phyloP scores from a whole-genome alignment of 2,888 invertebrate species.

The Acanthacorydalis orientalis region DNA sequence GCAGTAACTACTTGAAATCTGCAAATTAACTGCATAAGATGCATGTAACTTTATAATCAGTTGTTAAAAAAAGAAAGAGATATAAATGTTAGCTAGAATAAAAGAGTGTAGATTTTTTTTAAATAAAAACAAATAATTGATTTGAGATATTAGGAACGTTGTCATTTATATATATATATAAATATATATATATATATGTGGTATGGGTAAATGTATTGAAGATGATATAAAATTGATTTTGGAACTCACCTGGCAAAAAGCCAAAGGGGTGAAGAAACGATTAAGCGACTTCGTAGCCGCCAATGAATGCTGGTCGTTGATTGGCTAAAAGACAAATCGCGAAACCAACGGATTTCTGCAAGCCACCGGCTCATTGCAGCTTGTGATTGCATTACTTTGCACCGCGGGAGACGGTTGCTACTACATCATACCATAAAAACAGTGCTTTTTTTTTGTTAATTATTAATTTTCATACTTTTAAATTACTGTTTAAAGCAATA shows the following conservation, averaged over 20 bases:
- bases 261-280: conserved; percentile 1
- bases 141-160: too few species aligned
- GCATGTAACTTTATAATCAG: too few species aligned
- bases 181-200: neutral
- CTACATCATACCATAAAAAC: conserved; percentile 20
- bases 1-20: too few species aligned
- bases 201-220: neutral
- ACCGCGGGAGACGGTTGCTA: conserved; percentile 24
- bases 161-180: too few species aligned
- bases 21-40: too few species aligned
- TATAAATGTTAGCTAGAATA: too few species aligned
- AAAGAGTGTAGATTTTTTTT: too few species aligned
- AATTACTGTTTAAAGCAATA: neutral
- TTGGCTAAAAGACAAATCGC: conserved; percentile 4
- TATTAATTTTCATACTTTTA: neutral
- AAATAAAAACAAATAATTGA: too few species aligned
- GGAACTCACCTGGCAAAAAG: neutral
- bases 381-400: conserved; percentile 21
- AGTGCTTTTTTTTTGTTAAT: neutral
- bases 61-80: too few species aligned
- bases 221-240: neutral
- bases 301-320: neutral
- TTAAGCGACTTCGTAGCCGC: neutral
- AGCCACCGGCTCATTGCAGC: conserved; percentile 10
- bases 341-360: conserved; percentile 8